Evolutionary conservation across 2,888 invertebrate species (phyloP).

Genomic region (Agrochola lychnidis): DNA sequence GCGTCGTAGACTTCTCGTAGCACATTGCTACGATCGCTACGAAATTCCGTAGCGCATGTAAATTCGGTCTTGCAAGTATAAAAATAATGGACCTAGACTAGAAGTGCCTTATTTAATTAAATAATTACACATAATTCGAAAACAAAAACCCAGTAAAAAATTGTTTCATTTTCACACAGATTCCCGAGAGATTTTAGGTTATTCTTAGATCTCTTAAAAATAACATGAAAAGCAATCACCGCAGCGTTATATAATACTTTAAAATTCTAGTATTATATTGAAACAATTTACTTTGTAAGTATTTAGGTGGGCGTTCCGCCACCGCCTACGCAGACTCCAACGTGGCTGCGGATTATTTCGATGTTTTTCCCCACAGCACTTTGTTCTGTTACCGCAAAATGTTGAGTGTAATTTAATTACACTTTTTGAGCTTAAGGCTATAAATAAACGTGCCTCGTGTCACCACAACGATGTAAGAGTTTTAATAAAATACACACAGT

Average conservation of each 20-base stretch:
- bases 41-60: conserved; percentile 24
- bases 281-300: conserved; percentile 20
- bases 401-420: conserved; percentile 60
- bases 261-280: background rate
- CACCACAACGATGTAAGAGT: conserved; percentile 8
- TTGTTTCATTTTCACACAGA: background rate
- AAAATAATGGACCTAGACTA: background rate
- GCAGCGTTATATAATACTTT: conserved; percentile 16
- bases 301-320: conserved; percentile 19
- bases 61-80: background rate
- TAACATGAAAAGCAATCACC: conserved; percentile 1
- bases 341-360: conserved; percentile 14
- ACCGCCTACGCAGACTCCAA: conserved; percentile 37
- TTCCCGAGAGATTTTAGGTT: background rate
- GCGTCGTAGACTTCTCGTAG: conserved; percentile 48
- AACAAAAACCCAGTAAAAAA: background rate
- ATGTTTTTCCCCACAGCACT: conserved; percentile 20
- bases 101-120: background rate
- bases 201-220: background rate
- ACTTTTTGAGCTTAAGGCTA: conserved; percentile 34
- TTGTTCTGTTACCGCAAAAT: conserved; percentile 23
- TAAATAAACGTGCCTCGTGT: conserved; percentile 37
- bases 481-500: conserved; percentile 18
- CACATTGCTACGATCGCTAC: conserved; percentile 43
- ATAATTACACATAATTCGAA: background rate